Conservation (phyloP, 2,113 vertebrate genomes). For the Micronycteris hirsuta region DNA sequence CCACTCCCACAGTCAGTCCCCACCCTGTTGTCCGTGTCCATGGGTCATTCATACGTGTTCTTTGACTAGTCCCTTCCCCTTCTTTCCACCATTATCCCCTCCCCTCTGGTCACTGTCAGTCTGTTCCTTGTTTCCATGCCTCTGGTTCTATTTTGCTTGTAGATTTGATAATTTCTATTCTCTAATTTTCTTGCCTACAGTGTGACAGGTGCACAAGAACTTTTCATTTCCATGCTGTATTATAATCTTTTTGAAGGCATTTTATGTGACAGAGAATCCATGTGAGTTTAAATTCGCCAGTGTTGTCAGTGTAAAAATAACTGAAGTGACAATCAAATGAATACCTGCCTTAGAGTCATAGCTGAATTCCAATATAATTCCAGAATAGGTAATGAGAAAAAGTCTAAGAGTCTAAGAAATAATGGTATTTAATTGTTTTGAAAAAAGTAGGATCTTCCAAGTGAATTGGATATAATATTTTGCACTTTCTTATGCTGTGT, state of each 20-base stretch:
- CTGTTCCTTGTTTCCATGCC: too few species aligned
- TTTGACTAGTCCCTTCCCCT: too few species aligned
- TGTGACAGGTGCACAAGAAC: constrained; percentile 32
- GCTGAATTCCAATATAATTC: constrained; percentile 18
- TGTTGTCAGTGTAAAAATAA: constrained; percentile 25
- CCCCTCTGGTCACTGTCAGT: too few species aligned
- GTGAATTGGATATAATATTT: constrained; percentile 15
- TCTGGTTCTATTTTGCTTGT: too few species aligned
- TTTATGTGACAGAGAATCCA: constrained; percentile 31
- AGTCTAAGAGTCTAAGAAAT: not conserved
- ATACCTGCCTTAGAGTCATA: constrained; percentile 31
- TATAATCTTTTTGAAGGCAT: constrained; percentile 48
- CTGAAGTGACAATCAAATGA: constrained; percentile 39
- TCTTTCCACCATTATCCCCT: too few species aligned
- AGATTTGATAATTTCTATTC: constrained; percentile 1
- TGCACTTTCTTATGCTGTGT: not conserved
- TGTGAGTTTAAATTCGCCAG: constrained; percentile 49
- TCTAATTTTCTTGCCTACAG: constrained; percentile 32
- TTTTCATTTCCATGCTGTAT: constrained; percentile 42
- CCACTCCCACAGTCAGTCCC: too few species aligned
- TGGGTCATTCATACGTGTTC: too few species aligned
- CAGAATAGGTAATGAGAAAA: constrained; percentile 31
- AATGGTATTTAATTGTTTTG: not conserved
- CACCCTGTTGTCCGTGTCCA: too few species aligned
- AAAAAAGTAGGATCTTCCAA: not conserved